phyloP scores from a whole-genome alignment of 92 coral and sea anemone species.

The Palythoa grandis region DNA sequence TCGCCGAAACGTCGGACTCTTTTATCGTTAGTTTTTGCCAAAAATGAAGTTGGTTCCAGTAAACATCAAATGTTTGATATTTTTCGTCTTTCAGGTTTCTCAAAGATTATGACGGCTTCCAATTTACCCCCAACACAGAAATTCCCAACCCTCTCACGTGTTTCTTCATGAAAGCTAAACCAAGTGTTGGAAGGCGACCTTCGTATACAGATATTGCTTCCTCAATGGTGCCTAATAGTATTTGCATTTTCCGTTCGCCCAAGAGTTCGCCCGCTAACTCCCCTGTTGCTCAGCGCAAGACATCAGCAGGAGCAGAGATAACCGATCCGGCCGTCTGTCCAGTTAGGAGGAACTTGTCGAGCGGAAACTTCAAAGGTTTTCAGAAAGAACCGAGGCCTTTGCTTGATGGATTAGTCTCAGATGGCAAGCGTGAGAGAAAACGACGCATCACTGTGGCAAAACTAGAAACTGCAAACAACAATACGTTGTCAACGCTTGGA shows the following conservation, averaged over 20 bases:
- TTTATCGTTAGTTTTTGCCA: too few species aligned
- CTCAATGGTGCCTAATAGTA: constrained; percentile 83
- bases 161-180: constrained; percentile 80
- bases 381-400: constrained; percentile 9
- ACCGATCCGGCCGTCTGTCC: constrained; percentile 16
- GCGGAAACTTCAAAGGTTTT: constrained; percentile 5
- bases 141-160: constrained; percentile 91
- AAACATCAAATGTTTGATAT: not conserved
- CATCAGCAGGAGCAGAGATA: constrained; percentile 2
- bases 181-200: constrained; percentile 63
- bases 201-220: constrained; percentile 86
- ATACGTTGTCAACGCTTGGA: constrained; percentile 12
- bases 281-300: constrained; percentile 60
- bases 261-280: constrained; percentile 77
- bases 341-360: constrained; percentile 18
- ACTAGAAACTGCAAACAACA: constrained; percentile 44
- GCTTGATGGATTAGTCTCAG: constrained; percentile 15
- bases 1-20: too few species aligned
- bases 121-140: constrained; percentile 78
- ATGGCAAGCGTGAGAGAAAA: constrained; percentile 33
- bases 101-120: constrained; percentile 72
- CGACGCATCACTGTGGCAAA: constrained; percentile 61
- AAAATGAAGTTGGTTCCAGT: not conserved
- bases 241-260: constrained; percentile 94
- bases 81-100: constrained; percentile 60